Conservation (phyloP, 2,797 vertebrate species). For the Discoglossus pictus region DNA sequence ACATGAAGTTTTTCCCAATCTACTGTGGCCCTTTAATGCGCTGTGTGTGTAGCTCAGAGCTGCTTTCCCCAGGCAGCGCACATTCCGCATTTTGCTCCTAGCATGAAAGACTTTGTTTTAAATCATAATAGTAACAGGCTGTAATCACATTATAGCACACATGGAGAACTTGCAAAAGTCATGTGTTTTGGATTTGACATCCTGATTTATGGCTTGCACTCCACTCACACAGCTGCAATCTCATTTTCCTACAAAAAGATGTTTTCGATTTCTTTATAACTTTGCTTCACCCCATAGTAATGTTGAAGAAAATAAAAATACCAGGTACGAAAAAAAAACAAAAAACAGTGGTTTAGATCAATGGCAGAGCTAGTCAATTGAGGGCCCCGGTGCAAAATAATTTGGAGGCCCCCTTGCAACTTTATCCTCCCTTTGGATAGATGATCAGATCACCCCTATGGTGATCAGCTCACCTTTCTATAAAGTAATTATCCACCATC, state of each 20-base stretch:
- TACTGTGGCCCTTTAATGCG: too few relatives aligned
- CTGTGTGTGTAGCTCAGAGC: constrained; percentile 59
- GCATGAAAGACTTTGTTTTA: constrained; percentile 94
- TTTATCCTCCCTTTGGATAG: too few relatives aligned
- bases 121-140: constrained; percentile 97
- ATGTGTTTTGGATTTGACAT: constrained; percentile 96
- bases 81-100: constrained; percentile 84
- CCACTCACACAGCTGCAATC: constrained; percentile 92
- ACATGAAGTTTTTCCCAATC: too few relatives aligned
- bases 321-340: too few relatives aligned
- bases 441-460: too few relatives aligned
- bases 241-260: constrained; percentile 81
- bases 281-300: constrained; percentile 74
- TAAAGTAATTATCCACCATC: too few relatives aligned
- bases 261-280: constrained; percentile 80
- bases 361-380: too few relatives aligned
- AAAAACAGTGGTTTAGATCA: too few relatives aligned
- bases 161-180: constrained; percentile 94
- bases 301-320: constrained; percentile 73
- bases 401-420: too few relatives aligned
- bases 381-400: too few relatives aligned
- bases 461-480: too few relatives aligned
- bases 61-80: constrained; percentile 73
- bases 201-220: constrained; percentile 80
- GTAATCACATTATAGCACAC: constrained; percentile 97